Percentiles rank a stretch among this genome's conserved stretches.
Evolutionary conservation across 2,113 vertebrate genomes (phyloP).

Genomic region (Hippocampus zosterae): DNA sequence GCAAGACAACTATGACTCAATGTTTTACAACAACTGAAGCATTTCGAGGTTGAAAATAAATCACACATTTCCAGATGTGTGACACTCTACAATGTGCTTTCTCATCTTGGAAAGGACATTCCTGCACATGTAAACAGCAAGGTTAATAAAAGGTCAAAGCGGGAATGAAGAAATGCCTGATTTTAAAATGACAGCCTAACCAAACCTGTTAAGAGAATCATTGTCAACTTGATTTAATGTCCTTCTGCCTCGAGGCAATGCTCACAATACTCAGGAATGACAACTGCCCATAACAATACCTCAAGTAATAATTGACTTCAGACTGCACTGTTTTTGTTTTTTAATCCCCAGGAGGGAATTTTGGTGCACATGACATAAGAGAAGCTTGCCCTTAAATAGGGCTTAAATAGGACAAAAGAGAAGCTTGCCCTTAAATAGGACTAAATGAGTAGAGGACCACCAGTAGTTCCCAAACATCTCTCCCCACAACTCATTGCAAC

Average conservation of each 20-base stretch:
- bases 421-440: background rate
- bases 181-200: conserved; percentile 12
- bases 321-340: background rate
- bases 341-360: background rate
- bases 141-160: conserved; percentile 18
- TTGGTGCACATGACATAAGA: background rate
- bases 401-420: background rate
- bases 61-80: background rate
- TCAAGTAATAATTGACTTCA: background rate
- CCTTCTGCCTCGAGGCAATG: conserved; percentile 16
- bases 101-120: background rate
- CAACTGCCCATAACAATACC: background rate
- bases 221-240: conserved; percentile 25
- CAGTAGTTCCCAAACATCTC: background rate
- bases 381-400: background rate
- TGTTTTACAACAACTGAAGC: conserved; percentile 43
- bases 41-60: background rate
- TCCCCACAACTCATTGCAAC: background rate
- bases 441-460: too few relatives aligned
- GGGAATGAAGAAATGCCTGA: conserved; percentile 62
- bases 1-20: conserved; percentile 45
- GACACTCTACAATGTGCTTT: background rate
- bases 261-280: background rate
- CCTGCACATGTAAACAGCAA: background rate
- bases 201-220: conserved; percentile 18